These are phyloP conservation scores for Drosophila yakuba DNA, from an alignment of 1,140 invertebrate genomes.

Conservation along the genomic window DNA sequence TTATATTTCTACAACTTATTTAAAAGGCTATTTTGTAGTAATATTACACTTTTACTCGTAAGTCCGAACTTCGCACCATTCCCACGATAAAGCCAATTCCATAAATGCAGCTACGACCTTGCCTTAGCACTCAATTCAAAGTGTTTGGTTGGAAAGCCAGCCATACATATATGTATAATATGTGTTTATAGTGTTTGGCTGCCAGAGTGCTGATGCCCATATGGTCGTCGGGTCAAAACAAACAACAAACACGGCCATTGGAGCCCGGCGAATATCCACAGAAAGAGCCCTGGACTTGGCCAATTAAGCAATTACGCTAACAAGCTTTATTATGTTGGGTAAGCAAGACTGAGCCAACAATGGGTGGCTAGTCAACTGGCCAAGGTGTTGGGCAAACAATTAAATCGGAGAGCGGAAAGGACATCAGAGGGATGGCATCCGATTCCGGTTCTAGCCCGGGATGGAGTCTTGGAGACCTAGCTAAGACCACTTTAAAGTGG, in stretches of 20 bases:
- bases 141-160: slow-evolving; percentile 44
- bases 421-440: slow-evolving; percentile 19
- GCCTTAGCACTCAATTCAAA: slow-evolving; percentile 49
- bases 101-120: slow-evolving; percentile 59
- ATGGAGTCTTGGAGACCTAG: neutral
- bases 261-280: slow-evolving; percentile 13
- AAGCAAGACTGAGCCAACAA: slow-evolving; percentile 33
- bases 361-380: slow-evolving; percentile 40
- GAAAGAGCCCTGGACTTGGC: slow-evolving; percentile 33
- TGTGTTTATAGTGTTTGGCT: slow-evolving; percentile 19
- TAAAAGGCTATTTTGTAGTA: no score
- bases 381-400: slow-evolving; percentile 77
- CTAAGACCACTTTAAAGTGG: slow-evolving; percentile 53
- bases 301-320: slow-evolving; percentile 82
- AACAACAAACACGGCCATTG: slow-evolving; percentile 65
- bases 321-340: slow-evolving; percentile 78
- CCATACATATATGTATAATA: slow-evolving; percentile 38
- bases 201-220: slow-evolving; percentile 48
- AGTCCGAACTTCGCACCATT: neutral
- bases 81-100: slow-evolving; percentile 28
- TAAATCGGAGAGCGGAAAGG: slow-evolving; percentile 51
- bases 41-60: neutral
- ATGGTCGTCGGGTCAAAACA: slow-evolving; percentile 68
- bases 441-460: slow-evolving; percentile 2
- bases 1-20: neutral